These are phyloP conservation scores for Halcyon chelicuti DNA, from an alignment of 2,797 vertebrate genomes.

Conservation along the genomic window DNA sequence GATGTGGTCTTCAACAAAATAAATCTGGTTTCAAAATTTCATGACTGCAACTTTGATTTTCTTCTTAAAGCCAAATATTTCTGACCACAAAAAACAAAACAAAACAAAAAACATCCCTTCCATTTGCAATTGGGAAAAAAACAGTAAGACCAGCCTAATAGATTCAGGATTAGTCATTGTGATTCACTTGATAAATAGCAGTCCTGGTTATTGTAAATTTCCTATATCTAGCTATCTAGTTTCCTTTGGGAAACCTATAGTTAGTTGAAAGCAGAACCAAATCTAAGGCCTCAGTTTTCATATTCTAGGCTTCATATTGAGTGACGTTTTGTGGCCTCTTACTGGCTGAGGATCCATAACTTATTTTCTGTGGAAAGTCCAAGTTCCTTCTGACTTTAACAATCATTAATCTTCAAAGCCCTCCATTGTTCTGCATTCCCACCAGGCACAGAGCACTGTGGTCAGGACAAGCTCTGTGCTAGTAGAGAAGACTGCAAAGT, in stretches of 20 bases:
- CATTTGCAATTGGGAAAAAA: neutral
- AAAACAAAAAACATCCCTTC: neutral
- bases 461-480: neutral
- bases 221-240: slow-evolving; percentile 18
- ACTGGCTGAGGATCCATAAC: slow-evolving; percentile 6
- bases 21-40: neutral
- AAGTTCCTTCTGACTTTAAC: slow-evolving; percentile 9
- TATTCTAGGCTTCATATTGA: neutral
- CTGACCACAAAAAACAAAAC: neutral
- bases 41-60: neutral
- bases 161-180: slow-evolving; percentile 21
- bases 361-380: slow-evolving; percentile 26
- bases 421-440: slow-evolving; percentile 16
- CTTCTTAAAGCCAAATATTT: neutral
- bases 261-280: neutral
- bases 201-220: neutral
- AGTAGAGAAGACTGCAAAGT: neutral
- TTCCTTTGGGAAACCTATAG: slow-evolving; percentile 20
- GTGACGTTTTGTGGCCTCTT: slow-evolving; percentile 34
- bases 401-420: slow-evolving; percentile 28
- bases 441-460: neutral
- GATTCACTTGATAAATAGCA: slow-evolving; percentile 29
- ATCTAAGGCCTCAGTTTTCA: neutral
- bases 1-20: neutral
- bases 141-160: neutral